Conservation (phyloP, 2,888 invertebrate genomes). For the Reticulitermes lucifugus region DNA sequence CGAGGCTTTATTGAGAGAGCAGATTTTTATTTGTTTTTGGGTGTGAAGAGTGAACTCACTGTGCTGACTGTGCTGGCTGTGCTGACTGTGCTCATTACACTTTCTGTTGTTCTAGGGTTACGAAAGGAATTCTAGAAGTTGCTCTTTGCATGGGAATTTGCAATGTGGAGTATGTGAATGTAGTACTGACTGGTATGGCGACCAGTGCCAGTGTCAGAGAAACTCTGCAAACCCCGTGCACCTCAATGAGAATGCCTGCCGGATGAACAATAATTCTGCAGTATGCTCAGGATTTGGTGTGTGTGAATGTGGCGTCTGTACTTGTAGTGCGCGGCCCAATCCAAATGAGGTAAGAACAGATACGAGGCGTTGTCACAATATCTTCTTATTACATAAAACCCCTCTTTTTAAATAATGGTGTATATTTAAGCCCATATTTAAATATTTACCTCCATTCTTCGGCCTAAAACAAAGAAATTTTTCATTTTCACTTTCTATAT, state of each 20-base stretch:
- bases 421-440: too few species aligned
- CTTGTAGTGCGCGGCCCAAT: conserved; percentile 60
- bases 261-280: conserved; percentile 54
- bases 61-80: too few species aligned
- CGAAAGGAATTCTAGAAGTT: background rate
- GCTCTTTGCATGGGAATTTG: conserved; percentile 64
- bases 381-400: too few species aligned
- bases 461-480: too few species aligned
- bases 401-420: too few species aligned
- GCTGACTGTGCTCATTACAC: too few species aligned
- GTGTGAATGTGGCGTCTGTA: conserved; percentile 73
- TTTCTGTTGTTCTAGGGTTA: background rate
- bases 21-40: too few species aligned
- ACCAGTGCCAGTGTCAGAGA: conserved; percentile 73
- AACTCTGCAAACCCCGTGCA: background rate
- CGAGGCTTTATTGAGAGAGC: too few species aligned
- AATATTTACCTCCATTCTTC: too few species aligned
- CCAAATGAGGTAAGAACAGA: conserved; percentile 25
- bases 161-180: conserved; percentile 71
- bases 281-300: conserved; percentile 73
- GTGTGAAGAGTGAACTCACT: too few species aligned
- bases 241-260: conserved; percentile 53
- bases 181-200: conserved; percentile 65
- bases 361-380: too few species aligned
- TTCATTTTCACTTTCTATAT: too few species aligned